Evolutionary conservation across 2,797 vertebrate species (phyloP).

Genomic region (Pygocentrus nattereri): DNA sequence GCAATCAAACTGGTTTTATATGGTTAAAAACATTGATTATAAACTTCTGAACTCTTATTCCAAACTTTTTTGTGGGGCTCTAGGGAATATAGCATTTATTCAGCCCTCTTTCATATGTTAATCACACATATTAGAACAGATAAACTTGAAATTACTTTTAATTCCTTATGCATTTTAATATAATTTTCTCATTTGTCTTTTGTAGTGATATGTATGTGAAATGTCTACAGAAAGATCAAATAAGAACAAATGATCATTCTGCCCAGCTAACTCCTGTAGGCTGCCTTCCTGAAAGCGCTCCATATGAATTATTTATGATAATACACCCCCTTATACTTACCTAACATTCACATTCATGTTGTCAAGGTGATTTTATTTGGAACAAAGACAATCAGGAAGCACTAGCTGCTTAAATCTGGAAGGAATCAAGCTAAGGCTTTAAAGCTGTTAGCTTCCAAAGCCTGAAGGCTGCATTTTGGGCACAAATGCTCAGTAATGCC

Average conservation of each 20-base stretch:
- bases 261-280: background rate
- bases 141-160: no score
- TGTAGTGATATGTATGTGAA: no score
- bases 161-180: no score
- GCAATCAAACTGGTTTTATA: no score
- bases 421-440: constrained; percentile 50
- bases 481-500: constrained; percentile 44
- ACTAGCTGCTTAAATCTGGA: constrained; percentile 36
- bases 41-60: no score
- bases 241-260: background rate
- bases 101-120: no score
- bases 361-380: constrained; percentile 43
- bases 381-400: constrained; percentile 25
- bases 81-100: no score
- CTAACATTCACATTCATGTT: constrained; percentile 34
- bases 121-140: no score
- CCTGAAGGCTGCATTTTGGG: constrained; percentile 45
- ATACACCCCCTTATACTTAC: background rate
- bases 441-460: constrained; percentile 40
- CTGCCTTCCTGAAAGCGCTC: constrained; percentile 8
- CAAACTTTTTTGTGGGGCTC: no score
- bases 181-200: no score
- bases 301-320: constrained; percentile 36
- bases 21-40: no score
- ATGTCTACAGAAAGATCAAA: no score